These are phyloP conservation scores for Laothoe populi DNA, from an alignment of 2,888 invertebrate genomes.

Conservation along the genomic window DNA sequence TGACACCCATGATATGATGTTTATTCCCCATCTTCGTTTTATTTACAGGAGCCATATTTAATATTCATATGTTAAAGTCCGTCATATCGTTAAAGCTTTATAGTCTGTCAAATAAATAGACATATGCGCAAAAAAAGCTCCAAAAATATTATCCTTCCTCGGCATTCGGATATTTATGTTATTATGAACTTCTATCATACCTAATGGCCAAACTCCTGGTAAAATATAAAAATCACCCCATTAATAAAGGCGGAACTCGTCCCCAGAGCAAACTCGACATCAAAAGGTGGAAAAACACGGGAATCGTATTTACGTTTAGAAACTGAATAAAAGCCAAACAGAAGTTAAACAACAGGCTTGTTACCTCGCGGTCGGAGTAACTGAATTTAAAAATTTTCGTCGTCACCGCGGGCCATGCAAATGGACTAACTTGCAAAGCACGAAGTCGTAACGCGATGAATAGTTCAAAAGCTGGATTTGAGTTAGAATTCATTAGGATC, in stretches of 20 bases:
- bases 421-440: not conserved
- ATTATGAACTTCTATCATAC: too few relatives aligned
- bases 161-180: too few relatives aligned
- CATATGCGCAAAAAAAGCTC: too few relatives aligned
- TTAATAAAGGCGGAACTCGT: not conserved
- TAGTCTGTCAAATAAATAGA: too few relatives aligned
- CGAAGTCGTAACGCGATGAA: not conserved
- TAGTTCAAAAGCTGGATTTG: not conserved
- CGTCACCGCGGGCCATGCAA: constrained; percentile 19
- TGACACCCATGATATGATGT: too few relatives aligned
- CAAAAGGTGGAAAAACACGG: constrained; percentile 15
- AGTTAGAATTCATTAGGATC: too few relatives aligned
- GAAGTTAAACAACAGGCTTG: constrained; percentile 13
- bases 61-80: too few relatives aligned
- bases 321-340: constrained; percentile 22
- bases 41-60: too few relatives aligned
- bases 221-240: not conserved
- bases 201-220: not conserved
- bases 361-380: constrained; percentile 4
- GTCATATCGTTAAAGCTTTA: too few relatives aligned
- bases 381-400: constrained; percentile 21
- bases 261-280: constrained; percentile 1
- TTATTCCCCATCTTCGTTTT: too few relatives aligned
- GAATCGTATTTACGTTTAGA: constrained; percentile 16
- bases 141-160: too few relatives aligned